Evolutionary conservation across 2,113 vertebrate genomes (phyloP).

Genomic region (Triplophysa dalaica): DNA sequence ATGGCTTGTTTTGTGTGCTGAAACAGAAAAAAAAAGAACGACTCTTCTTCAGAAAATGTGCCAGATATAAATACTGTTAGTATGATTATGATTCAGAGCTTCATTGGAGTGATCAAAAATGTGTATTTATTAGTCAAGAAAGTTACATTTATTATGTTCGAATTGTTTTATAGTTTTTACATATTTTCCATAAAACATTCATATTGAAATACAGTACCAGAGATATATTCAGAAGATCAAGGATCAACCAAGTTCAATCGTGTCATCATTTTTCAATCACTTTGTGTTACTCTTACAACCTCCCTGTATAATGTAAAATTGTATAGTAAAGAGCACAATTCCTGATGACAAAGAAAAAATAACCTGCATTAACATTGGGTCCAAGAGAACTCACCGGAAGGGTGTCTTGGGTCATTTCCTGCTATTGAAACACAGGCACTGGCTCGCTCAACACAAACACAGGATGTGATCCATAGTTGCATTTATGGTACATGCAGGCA

Average conservation of each 20-base stretch:
- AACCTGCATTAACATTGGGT: neutral
- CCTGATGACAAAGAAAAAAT: constrained; percentile 8
- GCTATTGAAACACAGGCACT: constrained; percentile 60
- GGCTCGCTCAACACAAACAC: constrained; percentile 64
- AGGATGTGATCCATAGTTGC: constrained; percentile 61
- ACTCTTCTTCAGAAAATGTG: neutral
- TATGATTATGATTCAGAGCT: too few species aligned
- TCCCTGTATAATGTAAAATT: neutral
- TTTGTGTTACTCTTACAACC: neutral
- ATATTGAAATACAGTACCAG: too few species aligned
- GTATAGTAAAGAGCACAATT: neutral
- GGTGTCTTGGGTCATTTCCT: constrained; percentile 60
- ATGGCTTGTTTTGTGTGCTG: neutral
- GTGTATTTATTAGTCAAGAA: too few species aligned
- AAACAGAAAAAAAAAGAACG: neutral
- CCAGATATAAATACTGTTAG: neutral
- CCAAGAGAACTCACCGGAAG: constrained; percentile 26
- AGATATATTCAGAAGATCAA: too few species aligned
- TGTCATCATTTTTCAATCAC: neutral
- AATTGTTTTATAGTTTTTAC: too few species aligned
- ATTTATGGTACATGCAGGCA: constrained; percentile 40
- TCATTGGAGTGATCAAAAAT: too few species aligned
- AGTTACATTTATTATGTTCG: too few species aligned
- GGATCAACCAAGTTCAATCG: neutral
- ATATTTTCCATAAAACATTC: too few species aligned